Evolutionary conservation across 2,113 vertebrate genomes (phyloP).

Genomic region (Bubalus kerabau): DNA sequence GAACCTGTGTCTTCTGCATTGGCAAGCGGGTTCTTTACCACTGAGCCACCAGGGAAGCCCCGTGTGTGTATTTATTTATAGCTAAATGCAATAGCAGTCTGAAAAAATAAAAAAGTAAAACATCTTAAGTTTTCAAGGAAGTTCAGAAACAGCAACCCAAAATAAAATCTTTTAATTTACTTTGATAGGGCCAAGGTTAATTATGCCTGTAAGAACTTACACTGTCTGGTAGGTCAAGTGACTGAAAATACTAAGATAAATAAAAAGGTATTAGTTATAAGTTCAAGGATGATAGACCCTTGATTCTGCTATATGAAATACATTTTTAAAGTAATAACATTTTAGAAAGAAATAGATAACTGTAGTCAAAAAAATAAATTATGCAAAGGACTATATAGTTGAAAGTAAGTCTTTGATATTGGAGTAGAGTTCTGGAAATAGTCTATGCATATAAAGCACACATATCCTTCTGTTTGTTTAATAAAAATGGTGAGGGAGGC

Average conservation of each 20-base stretch:
- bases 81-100: background rate
- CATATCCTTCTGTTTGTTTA: background rate
- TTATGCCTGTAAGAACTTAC: background rate
- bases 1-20: background rate
- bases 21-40: background rate
- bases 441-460: conserved; percentile 9
- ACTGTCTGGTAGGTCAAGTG: background rate
- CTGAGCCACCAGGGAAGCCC: background rate
- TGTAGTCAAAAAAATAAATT: background rate
- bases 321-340: conserved; percentile 24
- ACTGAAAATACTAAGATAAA: conserved; percentile 20
- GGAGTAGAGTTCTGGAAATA: background rate
- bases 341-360: background rate
- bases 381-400: background rate
- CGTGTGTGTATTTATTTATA: background rate
- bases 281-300: background rate
- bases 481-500: background rate
- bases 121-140: background rate
- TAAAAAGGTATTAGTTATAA: background rate
- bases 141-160: background rate
- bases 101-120: background rate
- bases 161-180: background rate
- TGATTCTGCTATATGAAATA: conserved; percentile 11
- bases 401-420: conserved; percentile 21
- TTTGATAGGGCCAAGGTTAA: background rate